Evolutionary conservation across 1,140 invertebrate genomes (phyloP).

Genomic region (Psix sp.): DNA sequence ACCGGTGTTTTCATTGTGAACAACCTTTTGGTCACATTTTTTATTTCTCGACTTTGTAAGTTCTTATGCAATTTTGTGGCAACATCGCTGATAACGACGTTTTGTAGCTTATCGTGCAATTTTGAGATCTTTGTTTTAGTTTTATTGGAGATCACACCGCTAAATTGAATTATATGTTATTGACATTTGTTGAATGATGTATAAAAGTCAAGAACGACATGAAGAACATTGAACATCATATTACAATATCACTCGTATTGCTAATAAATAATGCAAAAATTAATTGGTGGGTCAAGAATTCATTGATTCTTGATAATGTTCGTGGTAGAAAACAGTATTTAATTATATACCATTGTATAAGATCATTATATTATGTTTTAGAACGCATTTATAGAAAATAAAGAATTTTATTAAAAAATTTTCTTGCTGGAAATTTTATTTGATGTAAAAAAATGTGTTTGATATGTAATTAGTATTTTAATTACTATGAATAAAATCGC

Average conservation of each 20-base stretch:
- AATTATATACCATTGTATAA: constrained; percentile 27
- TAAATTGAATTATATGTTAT: constrained; percentile 13
- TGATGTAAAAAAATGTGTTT: too few relatives aligned
- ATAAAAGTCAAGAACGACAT: too few relatives aligned
- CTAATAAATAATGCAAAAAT: constrained; percentile 18
- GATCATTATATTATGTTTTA: constrained; percentile 34
- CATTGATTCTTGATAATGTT: constrained; percentile 21
- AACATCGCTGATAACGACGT: constrained; percentile 15
- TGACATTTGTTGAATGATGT: neutral
- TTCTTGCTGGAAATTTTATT: too few relatives aligned
- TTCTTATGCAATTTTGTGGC: too few relatives aligned
- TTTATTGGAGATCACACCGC: constrained; percentile 27
- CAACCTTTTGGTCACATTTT: too few relatives aligned
- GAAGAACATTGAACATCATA: too few relatives aligned
- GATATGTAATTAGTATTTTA: too few relatives aligned
- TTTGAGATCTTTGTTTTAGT: constrained; percentile 42
- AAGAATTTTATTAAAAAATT: constrained; percentile 20
- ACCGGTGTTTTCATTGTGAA: constrained; percentile 12
- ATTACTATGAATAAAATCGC: too few relatives aligned
- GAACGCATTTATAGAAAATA: constrained; percentile 34
- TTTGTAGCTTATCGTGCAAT: constrained; percentile 24
- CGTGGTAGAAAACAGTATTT: constrained; percentile 27
- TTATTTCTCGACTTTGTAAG: too few relatives aligned
- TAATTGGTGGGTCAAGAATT: constrained; percentile 21
- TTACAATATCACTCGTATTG: constrained; percentile 30